Evolutionary conservation across 2,888 invertebrate species (phyloP), one percentile per base, ranked within the genome.

Genomic region (Dasypolia templi): DNA sequence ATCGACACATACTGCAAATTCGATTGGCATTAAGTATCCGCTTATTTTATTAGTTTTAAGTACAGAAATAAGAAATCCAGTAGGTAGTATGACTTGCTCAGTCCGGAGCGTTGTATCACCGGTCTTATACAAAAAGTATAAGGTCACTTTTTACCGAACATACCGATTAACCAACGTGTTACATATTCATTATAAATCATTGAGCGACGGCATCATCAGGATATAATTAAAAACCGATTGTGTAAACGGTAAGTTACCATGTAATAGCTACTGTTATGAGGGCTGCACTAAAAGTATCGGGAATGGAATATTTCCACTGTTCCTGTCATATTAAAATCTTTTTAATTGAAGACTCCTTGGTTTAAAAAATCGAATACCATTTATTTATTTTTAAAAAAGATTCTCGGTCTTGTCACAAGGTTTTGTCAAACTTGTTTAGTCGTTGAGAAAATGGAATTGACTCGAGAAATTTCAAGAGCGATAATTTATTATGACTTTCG

Each of bases 201-300:
- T n/a, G n/a, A n/a, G n/a, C n/a, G n/a, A n/a, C n/a, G n/a, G n/a
- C n/a, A 77, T 71, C 51, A 56, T 72, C 51, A 82, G 83, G 83
- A 82, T 80, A 78, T 53, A 68, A n/a, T 64, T 82, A 58, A 66
- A 58, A 53, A 73, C 68, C 17, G 22, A 74, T 83, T 81, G 63
- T 64, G 83, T 59, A 79, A 83, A 51, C 35, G 22, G 14, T 42
- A 66, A 61, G 26, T 39, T 78, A 61, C 22, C 17, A 46, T 61
- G 53, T 53, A 69, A n/a, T 29, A 66, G 42, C 26, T 32, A 44
- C 35, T n/a, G n/a, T n/a, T n/a, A n/a, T n/a, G n/a, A n/a, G n/a
- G n/a, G n/a, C n/a, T n/a, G n/a, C n/a, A n/a, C n/a, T n/a, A n/a
- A n/a, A n/a, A n/a, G n/a, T n/a, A n/a, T n/a, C n/a, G n/a, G n/a